These are phyloP conservation scores for Dolichallabes microphthalmus DNA, from an alignment of 2,113 vertebrate genomes.

Conservation along the genomic window DNA sequence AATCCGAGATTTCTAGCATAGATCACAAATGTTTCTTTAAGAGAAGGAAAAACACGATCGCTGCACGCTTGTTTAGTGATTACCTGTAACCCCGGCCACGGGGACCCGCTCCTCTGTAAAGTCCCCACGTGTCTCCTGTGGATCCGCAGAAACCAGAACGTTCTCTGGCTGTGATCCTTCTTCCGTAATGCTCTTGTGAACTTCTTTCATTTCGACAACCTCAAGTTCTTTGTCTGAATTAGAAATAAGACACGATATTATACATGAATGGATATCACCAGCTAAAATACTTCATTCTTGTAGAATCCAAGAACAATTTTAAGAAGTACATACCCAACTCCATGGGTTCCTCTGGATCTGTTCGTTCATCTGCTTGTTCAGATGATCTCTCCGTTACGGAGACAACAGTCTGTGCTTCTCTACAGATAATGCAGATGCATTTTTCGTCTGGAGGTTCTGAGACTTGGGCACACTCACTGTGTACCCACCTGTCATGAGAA, in stretches of 20 bases:
- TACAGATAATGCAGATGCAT: slow-evolving; percentile 69
- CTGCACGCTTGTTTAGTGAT: slow-evolving; percentile 13
- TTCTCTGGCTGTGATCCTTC: slow-evolving; percentile 44
- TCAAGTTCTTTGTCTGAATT: slow-evolving; percentile 57
- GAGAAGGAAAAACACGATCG: background rate
- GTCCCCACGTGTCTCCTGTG: slow-evolving; percentile 22
- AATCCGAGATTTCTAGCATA: background rate
- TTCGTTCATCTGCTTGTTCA: slow-evolving; percentile 44
- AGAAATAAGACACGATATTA: slow-evolving; percentile 23
- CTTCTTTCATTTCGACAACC: slow-evolving; percentile 48
- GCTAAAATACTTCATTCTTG: background rate
- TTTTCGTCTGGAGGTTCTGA: slow-evolving; percentile 61
- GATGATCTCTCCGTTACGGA: slow-evolving; percentile 44
- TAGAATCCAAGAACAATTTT: background rate
- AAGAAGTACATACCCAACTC: slow-evolving; percentile 64
- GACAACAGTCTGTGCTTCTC: slow-evolving; percentile 51
- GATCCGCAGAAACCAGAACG: slow-evolving; percentile 45
- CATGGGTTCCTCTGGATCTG: slow-evolving; percentile 61
- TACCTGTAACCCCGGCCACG: slow-evolving; percentile 59
- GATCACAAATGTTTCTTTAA: background rate
- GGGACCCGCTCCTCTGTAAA: slow-evolving; percentile 26
- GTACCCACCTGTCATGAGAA: slow-evolving; percentile 65
- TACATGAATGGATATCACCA: slow-evolving; percentile 9
- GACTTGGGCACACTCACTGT: slow-evolving; percentile 66
- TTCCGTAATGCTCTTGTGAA: slow-evolving; percentile 53